Conservation (phyloP, 53 echinoderm and acorn worm species). For the Arbacia lixula region DNA sequence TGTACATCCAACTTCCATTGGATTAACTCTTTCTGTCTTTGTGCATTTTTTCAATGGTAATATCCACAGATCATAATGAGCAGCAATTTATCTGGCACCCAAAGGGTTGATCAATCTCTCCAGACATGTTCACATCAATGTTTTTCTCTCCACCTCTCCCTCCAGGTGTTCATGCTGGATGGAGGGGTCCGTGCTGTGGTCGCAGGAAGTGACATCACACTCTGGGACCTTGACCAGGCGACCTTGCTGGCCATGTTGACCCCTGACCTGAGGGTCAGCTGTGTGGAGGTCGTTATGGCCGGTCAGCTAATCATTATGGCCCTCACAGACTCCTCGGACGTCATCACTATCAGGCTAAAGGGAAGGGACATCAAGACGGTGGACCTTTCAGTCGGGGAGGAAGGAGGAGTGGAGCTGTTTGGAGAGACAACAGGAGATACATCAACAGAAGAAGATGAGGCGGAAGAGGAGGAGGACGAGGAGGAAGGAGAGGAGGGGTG, state of each 20-base stretch:
- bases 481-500: background rate
- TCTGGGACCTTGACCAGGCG: conserved; percentile 85
- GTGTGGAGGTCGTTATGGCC: conserved; percentile 79
- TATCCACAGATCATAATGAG: too few species aligned
- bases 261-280: conserved; percentile 82
- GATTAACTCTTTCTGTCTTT: too few species aligned
- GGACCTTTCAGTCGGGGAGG: conserved; percentile 33
- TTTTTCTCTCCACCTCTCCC: too few species aligned
- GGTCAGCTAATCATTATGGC: conserved; percentile 87
- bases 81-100: too few species aligned
- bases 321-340: conserved; percentile 72
- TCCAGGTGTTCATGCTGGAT: conserved; percentile 94
- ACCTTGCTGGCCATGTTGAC: conserved; percentile 83
- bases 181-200: conserved; percentile 79
- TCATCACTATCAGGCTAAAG: conserved; percentile 78
- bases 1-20: too few species aligned
- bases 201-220: conserved; percentile 76
- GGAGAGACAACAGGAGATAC: conserved; percentile 97
- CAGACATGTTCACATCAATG: too few species aligned
- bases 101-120: too few species aligned
- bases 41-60: too few species aligned
- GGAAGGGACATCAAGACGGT: conserved; percentile 76
- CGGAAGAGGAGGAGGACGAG: conserved; percentile 58
- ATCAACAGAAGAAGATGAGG: conserved; percentile 71
- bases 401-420: conserved; percentile 79